A percentile compares a stretch with the other conserved stretches of the same genome.
phyloP scores from a whole-genome alignment of 2,113 vertebrate species.

The Megaleporinus macrocephalus region DNA sequence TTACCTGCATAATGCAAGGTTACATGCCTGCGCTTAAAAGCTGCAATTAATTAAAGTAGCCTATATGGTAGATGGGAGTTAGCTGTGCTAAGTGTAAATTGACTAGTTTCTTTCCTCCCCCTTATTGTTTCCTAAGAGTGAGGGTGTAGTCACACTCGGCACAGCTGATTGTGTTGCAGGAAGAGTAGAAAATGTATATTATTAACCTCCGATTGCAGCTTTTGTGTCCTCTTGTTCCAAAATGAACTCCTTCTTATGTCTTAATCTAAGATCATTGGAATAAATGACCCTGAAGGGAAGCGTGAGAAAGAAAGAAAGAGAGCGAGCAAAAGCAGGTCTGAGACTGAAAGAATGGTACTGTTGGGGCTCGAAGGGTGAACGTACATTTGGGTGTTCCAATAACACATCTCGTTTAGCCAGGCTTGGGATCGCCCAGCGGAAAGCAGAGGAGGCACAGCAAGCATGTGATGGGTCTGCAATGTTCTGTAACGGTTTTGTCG shows the following conservation, averaged over 20 bases:
- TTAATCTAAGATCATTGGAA: slow-evolving; percentile 22
- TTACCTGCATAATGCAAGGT: neutral
- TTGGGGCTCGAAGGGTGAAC: slow-evolving; percentile 20
- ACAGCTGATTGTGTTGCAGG: too few species aligned
- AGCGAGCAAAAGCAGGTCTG: neutral
- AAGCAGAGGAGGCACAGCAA: slow-evolving; percentile 43
- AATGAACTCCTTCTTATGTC: neutral
- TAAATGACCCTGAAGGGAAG: slow-evolving; percentile 15
- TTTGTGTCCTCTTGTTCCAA: neutral
- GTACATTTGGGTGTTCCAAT: slow-evolving; percentile 5
- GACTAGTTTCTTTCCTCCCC: neutral
- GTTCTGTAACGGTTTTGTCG: slow-evolving; percentile 44
- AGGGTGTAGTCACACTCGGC: neutral
- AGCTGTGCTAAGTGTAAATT: neutral
- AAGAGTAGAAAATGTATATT: neutral
- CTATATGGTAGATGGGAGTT: neutral
- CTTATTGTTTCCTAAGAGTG: neutral
- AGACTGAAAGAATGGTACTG: slow-evolving; percentile 14
- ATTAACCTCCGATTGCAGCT: neutral
- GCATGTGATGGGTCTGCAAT: slow-evolving; percentile 46
- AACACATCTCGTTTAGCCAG: slow-evolving; percentile 2
- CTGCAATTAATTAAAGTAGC: neutral
- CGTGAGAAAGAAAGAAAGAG: neutral
- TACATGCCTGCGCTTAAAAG: neutral
- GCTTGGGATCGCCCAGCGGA: slow-evolving; percentile 22